Percentiles rank a stretch among this genome's conserved stretches.
phyloP scores from a whole-genome alignment of 2,797 vertebrate genomes.

The Tamandua tetradactyla region DNA sequence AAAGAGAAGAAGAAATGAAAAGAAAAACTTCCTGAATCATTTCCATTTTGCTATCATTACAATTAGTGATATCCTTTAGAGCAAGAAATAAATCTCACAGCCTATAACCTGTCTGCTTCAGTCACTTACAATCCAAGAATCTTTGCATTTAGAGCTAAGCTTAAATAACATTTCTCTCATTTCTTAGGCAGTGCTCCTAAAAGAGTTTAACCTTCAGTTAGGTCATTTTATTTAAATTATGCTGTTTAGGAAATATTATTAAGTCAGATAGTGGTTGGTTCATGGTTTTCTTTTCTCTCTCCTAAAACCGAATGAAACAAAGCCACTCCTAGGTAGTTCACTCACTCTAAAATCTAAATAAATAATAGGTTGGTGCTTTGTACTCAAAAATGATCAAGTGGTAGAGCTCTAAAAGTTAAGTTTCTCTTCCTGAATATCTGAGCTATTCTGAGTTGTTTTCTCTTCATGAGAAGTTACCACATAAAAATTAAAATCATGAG shows the following conservation, averaged over 20 bases:
- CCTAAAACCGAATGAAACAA: constrained; percentile 31
- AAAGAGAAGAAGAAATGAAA: constrained; percentile 40
- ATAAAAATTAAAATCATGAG: constrained; percentile 21
- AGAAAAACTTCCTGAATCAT: constrained; percentile 3
- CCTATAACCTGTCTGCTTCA: constrained; percentile 14
- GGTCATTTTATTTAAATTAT: not conserved
- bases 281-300: constrained; percentile 5
- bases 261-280: not conserved
- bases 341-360: constrained; percentile 30
- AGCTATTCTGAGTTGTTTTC: no score
- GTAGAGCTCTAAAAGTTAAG: not conserved
- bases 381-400: not conserved
- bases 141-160: not conserved
- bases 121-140: not conserved
- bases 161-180: constrained; percentile 16
- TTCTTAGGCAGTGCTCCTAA: not conserved
- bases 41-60: constrained; percentile 50
- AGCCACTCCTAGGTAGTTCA: not conserved
- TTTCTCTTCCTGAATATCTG: not conserved
- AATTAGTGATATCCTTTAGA: constrained; percentile 45
- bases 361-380: not conserved
- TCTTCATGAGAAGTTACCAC: not conserved
- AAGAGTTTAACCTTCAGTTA: constrained; percentile 16
- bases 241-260: constrained; percentile 53
- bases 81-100: constrained; percentile 52